Evolutionary conservation across 92 coral and sea anemone species (phyloP).

Genomic region (Zoanthus solanderi): DNA sequence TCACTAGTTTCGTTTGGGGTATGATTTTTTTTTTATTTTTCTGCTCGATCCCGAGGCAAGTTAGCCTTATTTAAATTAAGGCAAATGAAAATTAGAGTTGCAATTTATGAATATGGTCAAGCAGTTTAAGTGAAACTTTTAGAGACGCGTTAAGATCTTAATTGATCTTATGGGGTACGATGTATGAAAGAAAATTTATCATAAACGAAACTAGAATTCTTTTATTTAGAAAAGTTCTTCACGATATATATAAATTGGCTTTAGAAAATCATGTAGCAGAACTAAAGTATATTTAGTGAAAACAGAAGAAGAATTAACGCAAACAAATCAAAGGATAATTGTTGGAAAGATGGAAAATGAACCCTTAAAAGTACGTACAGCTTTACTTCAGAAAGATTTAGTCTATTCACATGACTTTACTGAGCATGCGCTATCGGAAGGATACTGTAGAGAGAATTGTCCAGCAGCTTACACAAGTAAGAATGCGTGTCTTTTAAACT

Average conservation of each 20-base stretch:
- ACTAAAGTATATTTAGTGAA: neutral
- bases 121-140: too few species aligned
- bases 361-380: neutral
- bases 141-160: too few species aligned
- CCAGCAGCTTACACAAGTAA: constrained; percentile 28
- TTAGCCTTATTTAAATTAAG: too few species aligned
- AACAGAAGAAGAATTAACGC: constrained; percentile 1
- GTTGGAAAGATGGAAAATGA: constrained; percentile 16
- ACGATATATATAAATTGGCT: neutral
- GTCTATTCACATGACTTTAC: neutral
- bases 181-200: too few species aligned
- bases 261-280: constrained; percentile 11
- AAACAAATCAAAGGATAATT: constrained; percentile 5
- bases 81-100: too few species aligned
- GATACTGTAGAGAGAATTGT: constrained; percentile 23
- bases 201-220: too few species aligned
- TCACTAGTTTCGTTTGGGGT: too few species aligned
- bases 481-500: neutral
- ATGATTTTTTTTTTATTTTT: too few species aligned
- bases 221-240: neutral
- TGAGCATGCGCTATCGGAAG: constrained; percentile 32
- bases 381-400: constrained; percentile 41
- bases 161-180: too few species aligned
- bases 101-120: too few species aligned
- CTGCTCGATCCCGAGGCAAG: too few species aligned